Conservation (phyloP, 2,113 vertebrate genomes). For the Hipposideros armiger region DNA sequence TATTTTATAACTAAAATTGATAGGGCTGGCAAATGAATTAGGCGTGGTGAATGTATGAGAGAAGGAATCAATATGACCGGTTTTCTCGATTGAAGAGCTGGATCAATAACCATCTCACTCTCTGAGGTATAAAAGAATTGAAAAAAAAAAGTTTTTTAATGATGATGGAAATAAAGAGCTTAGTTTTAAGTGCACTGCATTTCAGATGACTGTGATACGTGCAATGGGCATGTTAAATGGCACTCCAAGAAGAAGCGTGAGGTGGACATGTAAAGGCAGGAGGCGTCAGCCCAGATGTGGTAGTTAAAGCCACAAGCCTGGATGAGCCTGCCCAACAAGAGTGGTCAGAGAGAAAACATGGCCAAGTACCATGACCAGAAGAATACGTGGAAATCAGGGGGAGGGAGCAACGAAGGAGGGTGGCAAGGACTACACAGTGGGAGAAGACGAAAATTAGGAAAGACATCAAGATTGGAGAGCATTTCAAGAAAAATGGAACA, state of each 20-base stretch:
- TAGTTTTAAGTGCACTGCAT: neutral
- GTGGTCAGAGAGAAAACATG: neutral
- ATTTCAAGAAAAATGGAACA: neutral
- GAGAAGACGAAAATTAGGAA: neutral
- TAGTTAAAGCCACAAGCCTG: neutral
- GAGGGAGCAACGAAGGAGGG: accelerated
- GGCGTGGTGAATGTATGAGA: neutral
- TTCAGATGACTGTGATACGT: neutral
- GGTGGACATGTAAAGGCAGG: neutral
- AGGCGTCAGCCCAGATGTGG: neutral
- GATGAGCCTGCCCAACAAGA: neutral
- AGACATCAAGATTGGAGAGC: neutral
- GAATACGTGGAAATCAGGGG: accelerated
- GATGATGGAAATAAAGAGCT: neutral
- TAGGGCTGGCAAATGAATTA: neutral
- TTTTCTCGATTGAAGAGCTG: neutral
- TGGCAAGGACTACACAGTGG: neutral
- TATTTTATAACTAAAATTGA: neutral
- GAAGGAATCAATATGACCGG: neutral
- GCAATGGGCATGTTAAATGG: neutral
- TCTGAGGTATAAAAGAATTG: neutral
- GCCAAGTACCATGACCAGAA: neutral
- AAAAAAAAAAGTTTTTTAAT: neutral
- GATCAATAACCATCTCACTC: neutral
- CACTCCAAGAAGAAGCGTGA: neutral